phyloP scores from a whole-genome alignment of 2,888 invertebrate species.

The Ommatoiulus sabulosus region DNA sequence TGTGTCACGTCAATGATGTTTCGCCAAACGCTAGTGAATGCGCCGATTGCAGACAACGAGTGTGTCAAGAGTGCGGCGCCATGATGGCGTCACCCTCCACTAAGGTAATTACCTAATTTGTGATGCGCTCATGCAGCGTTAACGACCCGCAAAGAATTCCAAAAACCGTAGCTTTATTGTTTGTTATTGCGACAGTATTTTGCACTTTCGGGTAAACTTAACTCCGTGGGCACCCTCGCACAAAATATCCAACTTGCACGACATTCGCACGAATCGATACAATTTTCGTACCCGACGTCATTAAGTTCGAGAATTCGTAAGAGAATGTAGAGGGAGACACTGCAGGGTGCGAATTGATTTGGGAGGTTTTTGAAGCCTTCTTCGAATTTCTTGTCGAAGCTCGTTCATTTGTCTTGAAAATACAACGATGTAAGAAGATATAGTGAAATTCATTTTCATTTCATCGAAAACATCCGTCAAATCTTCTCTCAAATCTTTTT shows the following conservation, averaged over 20 bases:
- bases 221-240: too few species aligned
- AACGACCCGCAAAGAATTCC: too few species aligned
- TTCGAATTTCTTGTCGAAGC: background rate
- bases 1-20: constrained; percentile 64
- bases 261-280: constrained; percentile 14
- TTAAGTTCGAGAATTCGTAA: background rate
- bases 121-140: too few species aligned
- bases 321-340: background rate
- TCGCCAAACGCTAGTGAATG: constrained; percentile 62
- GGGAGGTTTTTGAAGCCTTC: background rate
- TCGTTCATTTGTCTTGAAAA: too few species aligned
- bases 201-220: too few species aligned
- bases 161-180: background rate
- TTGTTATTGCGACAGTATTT: background rate
- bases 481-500: too few species aligned
- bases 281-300: background rate
- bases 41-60: constrained; percentile 64
- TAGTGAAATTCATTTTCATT: too few species aligned
- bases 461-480: too few species aligned
- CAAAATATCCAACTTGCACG: too few species aligned
- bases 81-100: constrained; percentile 64
- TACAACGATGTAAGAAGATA: too few species aligned
- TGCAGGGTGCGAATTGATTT: background rate
- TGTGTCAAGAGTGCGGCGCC: constrained; percentile 65
- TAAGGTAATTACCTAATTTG: constrained; percentile 62